Percentiles rank a stretch among this genome's conserved stretches.
phyloP scores from a whole-genome alignment of 2,888 invertebrate genomes.

The Stratiomys singularior region DNA sequence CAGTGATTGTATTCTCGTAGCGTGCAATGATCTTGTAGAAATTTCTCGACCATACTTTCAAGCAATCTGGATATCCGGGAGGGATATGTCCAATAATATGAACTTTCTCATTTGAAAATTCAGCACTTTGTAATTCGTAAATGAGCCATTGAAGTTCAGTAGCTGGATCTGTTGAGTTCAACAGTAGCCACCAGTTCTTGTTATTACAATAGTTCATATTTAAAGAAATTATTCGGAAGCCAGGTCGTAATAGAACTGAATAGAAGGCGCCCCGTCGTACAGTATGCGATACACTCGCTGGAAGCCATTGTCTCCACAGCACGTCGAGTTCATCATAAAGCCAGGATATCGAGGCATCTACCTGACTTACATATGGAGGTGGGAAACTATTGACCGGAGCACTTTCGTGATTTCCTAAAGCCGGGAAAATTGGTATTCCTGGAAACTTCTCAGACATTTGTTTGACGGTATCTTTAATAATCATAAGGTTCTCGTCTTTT shows the following conservation, averaged over 20 bases:
- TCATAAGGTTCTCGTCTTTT: conserved; percentile 85
- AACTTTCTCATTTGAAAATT: conserved; percentile 93
- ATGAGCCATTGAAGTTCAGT: conserved; percentile 96
- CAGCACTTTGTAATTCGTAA: conserved; percentile 91
- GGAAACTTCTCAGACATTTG: conserved; percentile 91
- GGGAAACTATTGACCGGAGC: conserved; percentile 95
- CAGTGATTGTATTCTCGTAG: conserved; percentile 88
- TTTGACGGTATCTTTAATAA: conserved; percentile 84
- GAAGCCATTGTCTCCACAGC: conserved; percentile 93
- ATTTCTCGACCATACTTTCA: conserved; percentile 96
- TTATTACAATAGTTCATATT: conserved; percentile 98
- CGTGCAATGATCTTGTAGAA: conserved; percentile 89
- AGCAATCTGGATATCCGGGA: conserved; percentile 91
- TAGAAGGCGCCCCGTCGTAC: conserved; percentile 91
- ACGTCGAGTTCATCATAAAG: conserved; percentile 89
- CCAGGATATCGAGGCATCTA: conserved; percentile 89
- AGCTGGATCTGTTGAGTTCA: conserved; percentile 96
- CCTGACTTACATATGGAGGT: conserved; percentile 82
- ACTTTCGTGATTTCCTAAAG: conserved; percentile 96
- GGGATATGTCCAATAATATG: conserved; percentile 98
- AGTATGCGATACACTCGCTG: conserved; percentile 86
- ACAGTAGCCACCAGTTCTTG: conserved; percentile 93
- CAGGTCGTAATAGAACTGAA: conserved; percentile 88
- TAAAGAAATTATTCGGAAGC: conserved; percentile 91
- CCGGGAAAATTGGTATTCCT: conserved; percentile 91